Percentiles rank a stretch among this genome's conserved stretches.
phyloP scores from a whole-genome alignment of 2,113 vertebrate species.

The Otus sunia region DNA sequence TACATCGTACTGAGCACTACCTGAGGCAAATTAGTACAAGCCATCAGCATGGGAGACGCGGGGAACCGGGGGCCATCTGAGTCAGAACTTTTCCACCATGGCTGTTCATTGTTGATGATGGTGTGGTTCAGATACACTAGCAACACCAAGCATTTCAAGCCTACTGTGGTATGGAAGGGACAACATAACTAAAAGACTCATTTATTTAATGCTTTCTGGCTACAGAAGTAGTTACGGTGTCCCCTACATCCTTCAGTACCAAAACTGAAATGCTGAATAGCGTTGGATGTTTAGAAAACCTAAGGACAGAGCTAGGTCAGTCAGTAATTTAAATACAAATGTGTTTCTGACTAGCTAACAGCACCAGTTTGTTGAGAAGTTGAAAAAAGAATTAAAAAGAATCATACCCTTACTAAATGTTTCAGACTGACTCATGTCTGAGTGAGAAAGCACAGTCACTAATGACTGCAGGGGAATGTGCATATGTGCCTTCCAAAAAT shows the following conservation, averaged over 20 bases:
- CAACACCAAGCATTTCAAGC: not conserved
- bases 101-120: not conserved
- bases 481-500: conserved; percentile 26
- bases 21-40: not conserved
- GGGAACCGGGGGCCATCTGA: not conserved
- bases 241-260: not conserved
- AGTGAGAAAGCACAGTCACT: conserved; percentile 41
- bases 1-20: too few species aligned
- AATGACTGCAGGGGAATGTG: not conserved
- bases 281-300: not conserved
- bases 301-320: not conserved
- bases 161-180: not conserved
- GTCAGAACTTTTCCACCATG: not conserved
- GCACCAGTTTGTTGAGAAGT: not conserved
- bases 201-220: not conserved
- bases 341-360: not conserved
- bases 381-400: not conserved
- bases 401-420: not conserved
- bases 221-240: not conserved
- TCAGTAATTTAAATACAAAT: not conserved
- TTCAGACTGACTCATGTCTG: conserved; percentile 43
- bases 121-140: accelerated
- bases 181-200: not conserved
- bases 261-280: not conserved
- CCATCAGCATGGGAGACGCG: not conserved